Conservation (phyloP, 2,888 invertebrate genomes). For the Ditula angustiorana region DNA sequence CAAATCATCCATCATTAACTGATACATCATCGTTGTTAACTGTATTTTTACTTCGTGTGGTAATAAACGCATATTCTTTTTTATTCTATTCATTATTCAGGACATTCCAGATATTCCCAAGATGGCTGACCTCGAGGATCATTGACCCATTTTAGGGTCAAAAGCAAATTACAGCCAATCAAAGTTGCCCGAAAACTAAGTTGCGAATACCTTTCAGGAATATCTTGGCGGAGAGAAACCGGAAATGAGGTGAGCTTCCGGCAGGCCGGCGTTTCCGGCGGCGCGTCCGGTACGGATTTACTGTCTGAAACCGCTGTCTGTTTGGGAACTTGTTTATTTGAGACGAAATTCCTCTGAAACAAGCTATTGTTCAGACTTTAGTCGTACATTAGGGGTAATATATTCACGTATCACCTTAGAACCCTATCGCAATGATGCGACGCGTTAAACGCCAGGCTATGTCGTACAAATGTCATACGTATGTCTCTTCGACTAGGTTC, state of each 20-base stretch:
- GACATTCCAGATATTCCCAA: neutral
- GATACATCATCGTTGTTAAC: too few relatives aligned
- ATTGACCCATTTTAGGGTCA: slow-evolving; percentile 12
- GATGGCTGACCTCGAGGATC: slow-evolving; percentile 20
- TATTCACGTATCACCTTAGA: too few relatives aligned
- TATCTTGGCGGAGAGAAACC: slow-evolving; percentile 37
- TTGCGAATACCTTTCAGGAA: slow-evolving; percentile 34
- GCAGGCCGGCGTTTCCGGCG: slow-evolving; percentile 47
- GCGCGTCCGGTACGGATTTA: slow-evolving; percentile 26
- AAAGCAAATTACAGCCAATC: slow-evolving; percentile 33
- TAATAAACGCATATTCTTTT: neutral
- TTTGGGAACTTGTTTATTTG: neutral
- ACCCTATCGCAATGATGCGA: too few relatives aligned
- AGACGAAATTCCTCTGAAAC: neutral
- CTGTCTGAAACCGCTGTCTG: slow-evolving; percentile 12
- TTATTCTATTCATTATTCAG: neutral
- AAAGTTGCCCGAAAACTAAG: slow-evolving; percentile 38
- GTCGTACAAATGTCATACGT: too few relatives aligned
- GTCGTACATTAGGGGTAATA: too few relatives aligned
- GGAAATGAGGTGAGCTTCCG: slow-evolving; percentile 52
- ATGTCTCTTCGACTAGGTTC: too few relatives aligned
- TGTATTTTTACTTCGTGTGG: too few relatives aligned
- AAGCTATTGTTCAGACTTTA: too few relatives aligned
- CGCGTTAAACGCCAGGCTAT: too few relatives aligned
- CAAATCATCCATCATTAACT: too few relatives aligned